Percentiles rank a stretch among this genome's conserved stretches.
Conservation (phyloP, 2,113 vertebrate genomes). For the Rhynchomys soricoides region DNA sequence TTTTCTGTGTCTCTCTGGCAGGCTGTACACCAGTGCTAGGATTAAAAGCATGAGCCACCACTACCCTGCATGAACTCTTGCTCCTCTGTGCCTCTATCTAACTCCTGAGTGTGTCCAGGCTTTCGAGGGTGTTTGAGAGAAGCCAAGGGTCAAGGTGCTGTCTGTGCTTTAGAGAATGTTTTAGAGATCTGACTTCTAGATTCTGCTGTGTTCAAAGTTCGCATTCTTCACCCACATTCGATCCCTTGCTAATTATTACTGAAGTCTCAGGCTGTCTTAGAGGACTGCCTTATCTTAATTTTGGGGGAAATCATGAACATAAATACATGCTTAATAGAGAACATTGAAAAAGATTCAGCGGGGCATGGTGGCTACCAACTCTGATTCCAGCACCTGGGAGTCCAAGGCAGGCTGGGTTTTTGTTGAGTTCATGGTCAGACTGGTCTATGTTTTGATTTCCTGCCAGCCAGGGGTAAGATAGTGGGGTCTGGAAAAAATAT, state of each 20-base stretch:
- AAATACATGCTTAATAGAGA: neutral
- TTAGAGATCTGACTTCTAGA: neutral
- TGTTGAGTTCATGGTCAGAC: neutral
- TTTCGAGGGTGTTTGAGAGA: neutral
- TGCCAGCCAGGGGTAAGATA: neutral
- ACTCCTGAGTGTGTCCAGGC: neutral
- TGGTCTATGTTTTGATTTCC: neutral
- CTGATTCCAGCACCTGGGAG: neutral
- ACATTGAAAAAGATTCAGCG: neutral
- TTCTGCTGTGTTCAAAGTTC: constrained; percentile 5
- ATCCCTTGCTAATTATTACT: constrained; percentile 11
- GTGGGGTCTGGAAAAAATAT: neutral
- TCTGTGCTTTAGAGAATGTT: constrained; percentile 10
- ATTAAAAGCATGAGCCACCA: too few relatives aligned
- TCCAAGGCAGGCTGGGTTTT: neutral
- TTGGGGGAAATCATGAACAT: neutral
- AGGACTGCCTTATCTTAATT: neutral
- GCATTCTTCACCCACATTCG: neutral
- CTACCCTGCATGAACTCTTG: too few relatives aligned
- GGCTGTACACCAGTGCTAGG: too few relatives aligned
- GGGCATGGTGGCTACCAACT: neutral
- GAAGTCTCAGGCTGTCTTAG: neutral
- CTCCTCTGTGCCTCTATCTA: neutral
- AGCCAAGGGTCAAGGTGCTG: neutral
- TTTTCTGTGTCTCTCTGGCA: too few relatives aligned